Conservation (phyloP, 2,888 invertebrate genomes). For the Heliothis peltigera region DNA sequence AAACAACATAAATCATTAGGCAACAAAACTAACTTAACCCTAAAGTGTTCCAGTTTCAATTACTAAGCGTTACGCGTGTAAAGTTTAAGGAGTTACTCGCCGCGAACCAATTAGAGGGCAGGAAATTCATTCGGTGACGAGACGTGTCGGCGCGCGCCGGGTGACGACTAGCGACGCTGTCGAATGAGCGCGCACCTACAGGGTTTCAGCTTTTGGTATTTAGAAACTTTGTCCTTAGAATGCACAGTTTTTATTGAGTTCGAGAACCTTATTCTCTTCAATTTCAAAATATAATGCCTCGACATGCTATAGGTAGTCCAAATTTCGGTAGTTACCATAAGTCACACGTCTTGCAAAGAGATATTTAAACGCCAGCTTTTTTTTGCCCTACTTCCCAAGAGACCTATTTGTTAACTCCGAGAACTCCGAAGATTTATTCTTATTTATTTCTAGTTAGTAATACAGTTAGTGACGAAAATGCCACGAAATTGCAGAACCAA, state of each 20-base stretch:
- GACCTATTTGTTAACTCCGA: neutral
- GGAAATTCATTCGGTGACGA: conserved; percentile 71
- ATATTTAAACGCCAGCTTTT: conserved; percentile 10
- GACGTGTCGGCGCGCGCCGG: conserved; percentile 51
- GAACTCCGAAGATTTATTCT: neutral
- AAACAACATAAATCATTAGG: conserved; percentile 52
- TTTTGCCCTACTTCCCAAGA: neutral
- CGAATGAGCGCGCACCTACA: conserved; percentile 1
- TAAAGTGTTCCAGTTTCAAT: conserved; percentile 59
- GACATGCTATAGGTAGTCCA: too few species aligned
- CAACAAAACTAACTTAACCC: conserved; percentile 50
- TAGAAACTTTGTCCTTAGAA: conserved; percentile 13
- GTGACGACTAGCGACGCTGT: conserved; percentile 20
- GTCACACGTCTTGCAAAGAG: neutral
- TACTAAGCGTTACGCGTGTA: conserved; percentile 51
- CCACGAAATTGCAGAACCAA: neutral
- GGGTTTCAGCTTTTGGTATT: conserved; percentile 27
- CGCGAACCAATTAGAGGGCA: conserved; percentile 67
- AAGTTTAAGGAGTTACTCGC: conserved; percentile 67
- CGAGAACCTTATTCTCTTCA: neutral
- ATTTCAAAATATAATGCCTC: neutral
- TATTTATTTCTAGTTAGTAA: neutral
- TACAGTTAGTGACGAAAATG: neutral
- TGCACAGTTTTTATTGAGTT: neutral
- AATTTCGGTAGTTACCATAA: too few species aligned